phyloP scores from a whole-genome alignment of 2,888 invertebrate genomes.

The Eristalis pertinax region DNA sequence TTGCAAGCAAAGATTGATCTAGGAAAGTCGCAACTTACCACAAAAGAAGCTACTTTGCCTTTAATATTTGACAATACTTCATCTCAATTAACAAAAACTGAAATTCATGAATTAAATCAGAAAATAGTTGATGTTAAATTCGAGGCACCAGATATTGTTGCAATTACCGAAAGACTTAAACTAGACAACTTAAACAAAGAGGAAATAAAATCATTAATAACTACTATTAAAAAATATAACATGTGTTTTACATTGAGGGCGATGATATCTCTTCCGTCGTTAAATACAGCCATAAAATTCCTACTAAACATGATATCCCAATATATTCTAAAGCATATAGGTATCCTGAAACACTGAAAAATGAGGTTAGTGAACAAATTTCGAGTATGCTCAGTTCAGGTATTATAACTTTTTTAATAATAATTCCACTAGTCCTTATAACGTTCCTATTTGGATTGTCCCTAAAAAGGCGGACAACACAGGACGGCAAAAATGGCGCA shows the following conservation, averaged over 20 bases:
- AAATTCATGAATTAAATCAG: background rate
- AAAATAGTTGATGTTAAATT: background rate
- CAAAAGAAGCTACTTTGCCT: background rate
- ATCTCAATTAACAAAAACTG: background rate
- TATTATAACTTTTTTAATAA: background rate
- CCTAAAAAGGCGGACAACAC: background rate
- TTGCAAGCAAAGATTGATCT: background rate
- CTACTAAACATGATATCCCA: conserved; percentile 12
- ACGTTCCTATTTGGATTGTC: background rate
- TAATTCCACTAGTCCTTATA: conserved; percentile 5
- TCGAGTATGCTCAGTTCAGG: background rate
- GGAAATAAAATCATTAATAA: background rate
- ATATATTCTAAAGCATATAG: background rate
- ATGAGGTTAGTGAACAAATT: background rate
- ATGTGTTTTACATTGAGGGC: background rate
- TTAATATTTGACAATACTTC: background rate
- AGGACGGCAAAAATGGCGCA: no score
- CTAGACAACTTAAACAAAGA: background rate
- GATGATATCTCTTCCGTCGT: background rate
- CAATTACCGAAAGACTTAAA: background rate
- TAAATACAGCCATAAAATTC: background rate
- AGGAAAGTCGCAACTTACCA: background rate
- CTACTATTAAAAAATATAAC: background rate
- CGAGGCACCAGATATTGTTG: background rate
- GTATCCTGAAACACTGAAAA: background rate